phyloP scores from a whole-genome alignment of 2,797 vertebrate species.

The Gambelia wislizenii region DNA sequence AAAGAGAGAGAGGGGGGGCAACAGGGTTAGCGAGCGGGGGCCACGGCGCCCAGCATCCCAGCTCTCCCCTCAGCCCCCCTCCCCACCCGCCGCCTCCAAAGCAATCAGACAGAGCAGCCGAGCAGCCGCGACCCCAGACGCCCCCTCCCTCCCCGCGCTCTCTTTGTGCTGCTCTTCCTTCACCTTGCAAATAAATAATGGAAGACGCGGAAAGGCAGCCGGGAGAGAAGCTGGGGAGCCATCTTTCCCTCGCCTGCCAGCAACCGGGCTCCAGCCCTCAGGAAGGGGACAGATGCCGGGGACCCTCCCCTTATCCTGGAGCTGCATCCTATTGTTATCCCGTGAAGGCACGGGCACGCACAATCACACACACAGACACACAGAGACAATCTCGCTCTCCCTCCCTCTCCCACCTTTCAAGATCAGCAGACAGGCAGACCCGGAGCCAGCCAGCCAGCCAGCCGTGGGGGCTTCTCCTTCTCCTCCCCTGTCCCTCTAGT shows the following conservation, averaged over 20 bases:
- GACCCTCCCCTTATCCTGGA: not conserved
- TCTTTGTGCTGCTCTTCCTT: slow-evolving; percentile 63
- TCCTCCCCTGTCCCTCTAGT: too few species aligned
- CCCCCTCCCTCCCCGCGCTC: not conserved
- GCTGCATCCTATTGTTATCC: slow-evolving; percentile 13
- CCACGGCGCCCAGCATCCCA: not conserved
- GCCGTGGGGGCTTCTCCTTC: not conserved
- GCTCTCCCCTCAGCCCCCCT: not conserved
- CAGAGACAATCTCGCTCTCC: not conserved
- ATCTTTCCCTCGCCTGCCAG: slow-evolving; percentile 30
- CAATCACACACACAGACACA: not conserved
- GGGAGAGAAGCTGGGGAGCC: slow-evolving; percentile 18
- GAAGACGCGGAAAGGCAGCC: slow-evolving; percentile 17
- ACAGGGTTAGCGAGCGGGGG: not conserved
- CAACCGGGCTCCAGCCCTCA: slow-evolving; percentile 42
- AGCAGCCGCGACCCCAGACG: slow-evolving; percentile 9
- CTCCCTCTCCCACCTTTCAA: not conserved
- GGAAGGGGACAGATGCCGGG: not conserved
- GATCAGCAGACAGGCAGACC: not conserved
- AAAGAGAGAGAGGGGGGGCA: not conserved
- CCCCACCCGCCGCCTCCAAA: not conserved
- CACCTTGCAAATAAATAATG: slow-evolving; percentile 71
- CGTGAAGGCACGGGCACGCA: not conserved
- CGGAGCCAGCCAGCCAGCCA: not conserved
- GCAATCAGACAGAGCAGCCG: not conserved